Conservation (phyloP, 2,888 invertebrate genomes). For the Sympetrum striolatum region DNA sequence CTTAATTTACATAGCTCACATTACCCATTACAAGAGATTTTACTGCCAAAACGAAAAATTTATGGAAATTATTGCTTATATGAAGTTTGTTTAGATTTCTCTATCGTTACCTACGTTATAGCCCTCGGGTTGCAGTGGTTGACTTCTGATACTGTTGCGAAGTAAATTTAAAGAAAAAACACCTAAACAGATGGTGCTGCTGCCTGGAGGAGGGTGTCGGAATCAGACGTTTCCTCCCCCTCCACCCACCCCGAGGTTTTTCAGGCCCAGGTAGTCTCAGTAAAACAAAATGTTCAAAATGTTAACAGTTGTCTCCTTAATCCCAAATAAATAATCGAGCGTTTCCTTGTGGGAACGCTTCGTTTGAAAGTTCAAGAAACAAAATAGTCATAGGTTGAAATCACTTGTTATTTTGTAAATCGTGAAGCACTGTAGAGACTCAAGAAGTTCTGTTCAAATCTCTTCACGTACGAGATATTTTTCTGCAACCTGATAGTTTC, state of each 20-base stretch:
- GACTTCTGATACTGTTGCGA: slow-evolving; percentile 18
- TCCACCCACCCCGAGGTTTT: background rate
- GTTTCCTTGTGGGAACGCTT: background rate
- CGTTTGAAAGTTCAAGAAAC: slow-evolving; percentile 4
- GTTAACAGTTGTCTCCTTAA: slow-evolving; percentile 16
- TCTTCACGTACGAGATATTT: slow-evolving; percentile 14
- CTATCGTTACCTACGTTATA: background rate
- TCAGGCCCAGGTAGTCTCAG: background rate
- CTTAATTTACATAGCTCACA: background rate
- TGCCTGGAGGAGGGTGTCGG: background rate
- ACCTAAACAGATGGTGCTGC: background rate
- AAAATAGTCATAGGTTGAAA: slow-evolving; percentile 14
- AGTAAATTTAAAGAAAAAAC: background rate
- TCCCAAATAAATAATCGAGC: background rate
- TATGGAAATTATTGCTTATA: background rate
- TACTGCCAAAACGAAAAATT: slow-evolving; percentile 15
- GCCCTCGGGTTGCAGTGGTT: background rate
- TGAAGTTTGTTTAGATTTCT: background rate
- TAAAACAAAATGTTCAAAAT: slow-evolving; percentile 31
- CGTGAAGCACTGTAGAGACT: slow-evolving; percentile 14
- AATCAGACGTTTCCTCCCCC: background rate
- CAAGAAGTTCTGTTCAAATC: slow-evolving; percentile 13
- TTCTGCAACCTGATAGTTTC: background rate
- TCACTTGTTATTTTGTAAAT: slow-evolving; percentile 27
- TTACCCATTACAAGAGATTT: background rate